A percentile compares a stretch with the other conserved stretches of the same genome.
These are phyloP conservation scores for Orchesellides sinensis DNA, from an alignment of 2,888 invertebrate genomes.

Conservation along the genomic window DNA sequence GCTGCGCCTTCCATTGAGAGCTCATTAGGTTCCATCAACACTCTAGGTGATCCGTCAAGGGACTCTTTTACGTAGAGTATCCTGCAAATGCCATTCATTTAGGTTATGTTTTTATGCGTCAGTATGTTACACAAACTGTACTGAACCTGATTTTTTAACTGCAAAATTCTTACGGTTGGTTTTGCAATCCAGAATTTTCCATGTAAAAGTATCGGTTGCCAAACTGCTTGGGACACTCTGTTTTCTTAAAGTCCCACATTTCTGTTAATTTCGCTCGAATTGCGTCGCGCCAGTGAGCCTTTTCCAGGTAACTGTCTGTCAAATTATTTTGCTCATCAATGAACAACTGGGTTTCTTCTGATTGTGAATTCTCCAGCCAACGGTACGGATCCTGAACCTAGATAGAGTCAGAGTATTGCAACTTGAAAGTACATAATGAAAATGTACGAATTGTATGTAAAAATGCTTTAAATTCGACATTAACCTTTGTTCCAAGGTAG, in stretches of 20 bases:
- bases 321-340: conserved; percentile 94
- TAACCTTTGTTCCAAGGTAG: conserved; percentile 89
- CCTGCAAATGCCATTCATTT: conserved; percentile 79
- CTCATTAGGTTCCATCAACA: conserved; percentile 97
- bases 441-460: neutral
- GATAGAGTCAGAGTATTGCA: too few species aligned
- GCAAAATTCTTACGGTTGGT: conserved; percentile 80
- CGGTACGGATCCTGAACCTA: conserved; percentile 94
- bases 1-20: conserved; percentile 94
- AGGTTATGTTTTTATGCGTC: too few species aligned
- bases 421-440: too few species aligned
- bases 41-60: conserved; percentile 84
- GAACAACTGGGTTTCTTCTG: conserved; percentile 91
- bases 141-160: too few species aligned
- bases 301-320: conserved; percentile 89
- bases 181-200: conserved; percentile 79
- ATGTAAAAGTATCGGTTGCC: conserved; percentile 61
- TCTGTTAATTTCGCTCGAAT: conserved; percentile 61
- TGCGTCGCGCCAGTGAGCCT: conserved; percentile 74
- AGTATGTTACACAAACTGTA: too few species aligned
- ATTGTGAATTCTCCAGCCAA: conserved; percentile 97
- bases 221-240: conserved; percentile 54
- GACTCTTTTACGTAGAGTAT: conserved; percentile 93
- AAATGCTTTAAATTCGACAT: neutral
- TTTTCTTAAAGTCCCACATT: conserved; percentile 65